A percentile compares a stretch with the other conserved stretches of the same genome.
phyloP scores from a whole-genome alignment of 2,113 vertebrate genomes.

The Spermophilus dauricus region DNA sequence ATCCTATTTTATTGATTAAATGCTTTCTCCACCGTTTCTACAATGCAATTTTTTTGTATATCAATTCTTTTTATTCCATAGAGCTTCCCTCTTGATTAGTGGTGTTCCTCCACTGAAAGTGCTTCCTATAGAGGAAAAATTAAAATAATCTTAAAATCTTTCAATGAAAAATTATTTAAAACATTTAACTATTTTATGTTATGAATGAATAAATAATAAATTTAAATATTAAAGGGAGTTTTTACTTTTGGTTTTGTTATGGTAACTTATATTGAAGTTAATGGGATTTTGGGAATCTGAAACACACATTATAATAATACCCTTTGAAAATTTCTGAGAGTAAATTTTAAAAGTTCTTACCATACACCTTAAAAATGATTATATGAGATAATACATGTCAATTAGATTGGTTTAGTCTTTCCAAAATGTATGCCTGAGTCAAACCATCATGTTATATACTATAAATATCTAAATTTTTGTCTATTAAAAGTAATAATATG shows the following conservation, averaged over 20 bases:
- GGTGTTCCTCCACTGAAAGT: background rate
- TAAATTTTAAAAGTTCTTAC: background rate
- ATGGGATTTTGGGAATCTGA: background rate
- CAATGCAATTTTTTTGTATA: background rate
- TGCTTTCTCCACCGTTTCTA: background rate
- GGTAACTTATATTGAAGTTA: background rate
- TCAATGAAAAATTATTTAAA: constrained; percentile 29
- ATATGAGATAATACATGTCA: background rate
- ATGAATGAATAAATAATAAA: background rate
- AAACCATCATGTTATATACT: no score
- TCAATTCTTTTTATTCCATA: background rate
- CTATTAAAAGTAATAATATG: background rate
- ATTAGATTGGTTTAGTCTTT: background rate
- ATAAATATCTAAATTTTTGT: background rate
- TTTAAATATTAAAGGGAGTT: background rate
- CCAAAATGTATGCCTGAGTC: background rate
- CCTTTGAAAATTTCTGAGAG: background rate
- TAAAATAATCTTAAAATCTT: background rate
- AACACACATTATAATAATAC: background rate
- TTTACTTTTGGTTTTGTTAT: constrained; percentile 14
- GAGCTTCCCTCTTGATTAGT: background rate
- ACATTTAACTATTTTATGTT: background rate
- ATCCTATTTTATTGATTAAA: background rate
- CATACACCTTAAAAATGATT: background rate
- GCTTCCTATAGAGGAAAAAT: background rate